Percentiles rank a stretch among this genome's conserved stretches.
These are phyloP conservation scores for Danio kyathit DNA, from an alignment of 2,797 vertebrate genomes.

Conservation along the genomic window DNA sequence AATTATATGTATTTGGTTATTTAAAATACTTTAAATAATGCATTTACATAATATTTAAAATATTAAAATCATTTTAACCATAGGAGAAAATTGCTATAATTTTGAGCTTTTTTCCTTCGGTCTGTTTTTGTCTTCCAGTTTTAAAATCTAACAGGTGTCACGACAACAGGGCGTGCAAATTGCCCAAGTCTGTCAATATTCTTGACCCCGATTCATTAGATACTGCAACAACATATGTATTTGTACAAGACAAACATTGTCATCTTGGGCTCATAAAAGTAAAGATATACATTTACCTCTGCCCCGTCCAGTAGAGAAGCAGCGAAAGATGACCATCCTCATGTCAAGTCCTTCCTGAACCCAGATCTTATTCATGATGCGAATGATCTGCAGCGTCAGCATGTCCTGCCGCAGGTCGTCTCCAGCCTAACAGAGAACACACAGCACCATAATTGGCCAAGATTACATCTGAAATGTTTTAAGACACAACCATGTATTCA, in stretches of 20 bases:
- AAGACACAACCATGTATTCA: background rate
- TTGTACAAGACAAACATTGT: background rate
- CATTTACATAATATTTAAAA: no score
- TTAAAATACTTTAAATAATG: no score
- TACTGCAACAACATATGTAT: no score
- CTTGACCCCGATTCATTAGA: no score
- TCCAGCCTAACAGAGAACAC: slow-evolving; percentile 81
- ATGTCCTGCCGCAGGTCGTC: slow-evolving; percentile 97
- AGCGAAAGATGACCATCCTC: slow-evolving; percentile 97
- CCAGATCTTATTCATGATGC: slow-evolving; percentile 99
- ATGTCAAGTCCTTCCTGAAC: slow-evolving; percentile 97
- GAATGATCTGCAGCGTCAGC: slow-evolving; percentile 96
- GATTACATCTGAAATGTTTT: background rate
- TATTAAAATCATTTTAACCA: no score
- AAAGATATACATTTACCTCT: slow-evolving; percentile 78
- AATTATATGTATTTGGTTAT: no score
- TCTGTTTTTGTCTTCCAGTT: no score
- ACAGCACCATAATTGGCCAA: background rate
- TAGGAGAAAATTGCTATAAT: no score
- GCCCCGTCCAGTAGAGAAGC: slow-evolving; percentile 92
- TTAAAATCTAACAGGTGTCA: no score
- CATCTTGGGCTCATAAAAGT: background rate
- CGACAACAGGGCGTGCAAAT: no score
- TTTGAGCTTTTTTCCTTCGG: no score
- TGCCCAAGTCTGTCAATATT: no score